phyloP scores from a whole-genome alignment of 2,797 vertebrate genomes.

The Spea hammondii region DNA sequence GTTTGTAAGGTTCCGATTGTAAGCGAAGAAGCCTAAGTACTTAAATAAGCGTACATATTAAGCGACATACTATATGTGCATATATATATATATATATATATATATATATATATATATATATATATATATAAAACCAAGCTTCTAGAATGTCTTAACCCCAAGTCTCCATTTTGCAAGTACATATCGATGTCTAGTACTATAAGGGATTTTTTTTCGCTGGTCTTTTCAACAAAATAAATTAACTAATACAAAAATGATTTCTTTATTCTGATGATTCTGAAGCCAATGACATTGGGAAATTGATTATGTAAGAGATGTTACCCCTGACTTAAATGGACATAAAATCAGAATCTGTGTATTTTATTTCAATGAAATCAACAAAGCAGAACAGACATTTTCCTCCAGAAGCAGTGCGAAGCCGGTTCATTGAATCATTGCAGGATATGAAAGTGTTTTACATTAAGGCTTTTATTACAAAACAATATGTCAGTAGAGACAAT shows the following conservation, averaged over 20 bases:
- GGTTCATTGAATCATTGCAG: constrained; percentile 46
- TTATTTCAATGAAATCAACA: constrained; percentile 47
- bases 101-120: too few species aligned
- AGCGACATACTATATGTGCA: too few species aligned
- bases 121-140: too few species aligned
- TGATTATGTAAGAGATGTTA: constrained; percentile 32
- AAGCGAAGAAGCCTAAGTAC: too few species aligned
- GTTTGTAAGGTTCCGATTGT: too few species aligned
- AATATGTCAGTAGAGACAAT: constrained; percentile 52
- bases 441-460: constrained; percentile 52
- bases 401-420: constrained; percentile 36
- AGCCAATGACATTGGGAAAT: constrained; percentile 28
- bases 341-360: constrained; percentile 46
- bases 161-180: too few species aligned
- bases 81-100: too few species aligned
- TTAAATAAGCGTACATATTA: too few species aligned
- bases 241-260: constrained; percentile 23
- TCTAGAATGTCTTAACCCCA: too few species aligned
- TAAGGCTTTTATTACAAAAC: constrained; percentile 53
- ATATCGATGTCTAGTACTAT: neutral
- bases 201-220: neutral
- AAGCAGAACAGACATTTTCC: constrained; percentile 49
- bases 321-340: constrained; percentile 31
- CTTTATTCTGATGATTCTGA: constrained; percentile 25
- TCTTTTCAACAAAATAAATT: neutral